Evolutionary conservation across 2,888 invertebrate genomes (phyloP).

Genomic region (Rhodophaea formosa): DNA sequence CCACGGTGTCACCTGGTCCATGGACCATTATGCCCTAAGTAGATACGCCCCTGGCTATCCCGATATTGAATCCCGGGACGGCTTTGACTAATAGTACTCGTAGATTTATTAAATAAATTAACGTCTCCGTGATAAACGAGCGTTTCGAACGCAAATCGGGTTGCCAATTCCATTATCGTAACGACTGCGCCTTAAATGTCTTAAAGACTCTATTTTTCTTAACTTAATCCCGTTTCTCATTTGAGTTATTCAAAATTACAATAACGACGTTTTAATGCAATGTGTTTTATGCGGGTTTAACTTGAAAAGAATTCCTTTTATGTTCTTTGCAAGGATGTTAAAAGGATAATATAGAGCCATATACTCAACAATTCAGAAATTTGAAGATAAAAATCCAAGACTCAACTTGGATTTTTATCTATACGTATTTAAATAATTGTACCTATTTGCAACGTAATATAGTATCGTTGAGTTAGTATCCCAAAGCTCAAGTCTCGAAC

Average conservation of each 20-base stretch:
- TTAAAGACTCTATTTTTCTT: slow-evolving; percentile 31
- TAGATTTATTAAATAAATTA: slow-evolving; percentile 77
- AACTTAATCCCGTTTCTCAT: slow-evolving; percentile 43
- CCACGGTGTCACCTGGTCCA: too few species aligned
- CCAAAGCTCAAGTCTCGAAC: too few species aligned
- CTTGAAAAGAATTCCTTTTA: slow-evolving; percentile 37
- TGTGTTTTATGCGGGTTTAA: slow-evolving; percentile 52
- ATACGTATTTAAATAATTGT: too few species aligned
- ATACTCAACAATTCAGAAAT: too few species aligned
- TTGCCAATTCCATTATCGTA: slow-evolving; percentile 38
- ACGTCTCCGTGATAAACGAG: slow-evolving; percentile 61
- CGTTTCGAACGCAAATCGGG: slow-evolving; percentile 54
- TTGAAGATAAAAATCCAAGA: too few species aligned
- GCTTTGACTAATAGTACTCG: slow-evolving; percentile 65
- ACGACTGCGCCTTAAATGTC: slow-evolving; percentile 35
- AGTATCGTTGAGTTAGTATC: too few species aligned
- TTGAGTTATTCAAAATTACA: slow-evolving; percentile 34
- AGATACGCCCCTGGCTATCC: slow-evolving; percentile 34
- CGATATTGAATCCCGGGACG: slow-evolving; percentile 51
- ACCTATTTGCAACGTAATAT: too few species aligned
- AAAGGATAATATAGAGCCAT: too few species aligned
- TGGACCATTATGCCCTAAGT: too few species aligned
- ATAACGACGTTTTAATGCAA: slow-evolving; percentile 37
- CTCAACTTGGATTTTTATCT: too few species aligned
- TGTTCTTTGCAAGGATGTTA: slow-evolving; percentile 25